Evolutionary conservation across 1,140 invertebrate genomes (phyloP).

Genomic region (Drosophila micromelanica): DNA sequence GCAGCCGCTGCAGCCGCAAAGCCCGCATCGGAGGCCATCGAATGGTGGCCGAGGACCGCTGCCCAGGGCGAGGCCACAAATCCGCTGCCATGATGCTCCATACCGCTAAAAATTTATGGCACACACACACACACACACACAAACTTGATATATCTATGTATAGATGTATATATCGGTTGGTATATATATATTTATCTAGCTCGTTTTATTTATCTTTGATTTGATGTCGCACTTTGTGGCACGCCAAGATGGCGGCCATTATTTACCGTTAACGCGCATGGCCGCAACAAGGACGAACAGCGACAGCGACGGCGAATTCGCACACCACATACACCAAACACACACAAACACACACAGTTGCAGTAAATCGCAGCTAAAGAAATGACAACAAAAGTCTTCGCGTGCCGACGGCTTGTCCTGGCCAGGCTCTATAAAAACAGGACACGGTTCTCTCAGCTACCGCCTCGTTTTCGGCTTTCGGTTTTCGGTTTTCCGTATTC

Average conservation of each 20-base stretch:
- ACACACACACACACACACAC: background rate
- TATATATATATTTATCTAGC: conserved; percentile 22
- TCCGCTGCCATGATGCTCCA: conserved; percentile 88
- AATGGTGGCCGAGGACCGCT: conserved; percentile 88
- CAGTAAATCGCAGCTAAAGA: conserved; percentile 23
- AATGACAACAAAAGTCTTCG: conserved; percentile 18
- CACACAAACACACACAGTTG: background rate
- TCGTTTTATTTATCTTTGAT: conserved; percentile 66
- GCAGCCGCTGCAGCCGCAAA: conserved; percentile 85
- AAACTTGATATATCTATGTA: conserved; percentile 19
- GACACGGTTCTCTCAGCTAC: background rate
- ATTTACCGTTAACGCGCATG: conserved; percentile 83
- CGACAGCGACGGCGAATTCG: conserved; percentile 38
- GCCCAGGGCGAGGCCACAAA: conserved; percentile 89
- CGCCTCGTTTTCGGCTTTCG: background rate
- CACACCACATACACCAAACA: background rate
- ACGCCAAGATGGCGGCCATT: conserved; percentile 80
- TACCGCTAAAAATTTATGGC: conserved; percentile 62
- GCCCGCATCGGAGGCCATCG: conserved; percentile 84
- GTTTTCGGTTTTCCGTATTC: background rate
- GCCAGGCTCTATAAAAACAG: background rate
- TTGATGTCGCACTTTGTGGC: conserved; percentile 57
- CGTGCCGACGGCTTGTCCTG: conserved; percentile 14
- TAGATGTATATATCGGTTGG: conserved; percentile 4
- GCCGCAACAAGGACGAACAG: conserved; percentile 36